Conservation (phyloP, 2,888 invertebrate genomes). For the Epinotia brunnichana region DNA sequence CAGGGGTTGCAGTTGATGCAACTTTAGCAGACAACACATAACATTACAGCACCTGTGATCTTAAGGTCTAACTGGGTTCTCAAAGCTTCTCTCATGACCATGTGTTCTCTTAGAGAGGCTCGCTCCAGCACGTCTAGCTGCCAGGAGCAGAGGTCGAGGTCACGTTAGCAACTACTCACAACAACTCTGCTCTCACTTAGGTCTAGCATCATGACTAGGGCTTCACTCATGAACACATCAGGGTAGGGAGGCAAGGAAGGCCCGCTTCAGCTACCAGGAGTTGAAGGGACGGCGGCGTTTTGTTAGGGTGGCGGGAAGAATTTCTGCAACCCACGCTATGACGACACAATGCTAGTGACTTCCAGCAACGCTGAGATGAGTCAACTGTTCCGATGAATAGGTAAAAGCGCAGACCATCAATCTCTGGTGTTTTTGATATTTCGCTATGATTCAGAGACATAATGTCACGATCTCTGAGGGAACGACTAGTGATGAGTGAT, state of each 20-base stretch:
- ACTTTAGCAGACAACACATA: too few species aligned
- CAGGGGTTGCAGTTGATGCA: conserved; percentile 87
- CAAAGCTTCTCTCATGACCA: conserved; percentile 82
- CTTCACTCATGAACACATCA: conserved; percentile 99
- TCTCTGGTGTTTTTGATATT: too few species aligned
- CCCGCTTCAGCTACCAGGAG: conserved; percentile 96
- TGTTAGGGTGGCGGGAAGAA: too few species aligned
- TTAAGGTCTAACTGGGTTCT: too few species aligned
- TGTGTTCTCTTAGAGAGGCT: conserved; percentile 92
- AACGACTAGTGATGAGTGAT: background rate
- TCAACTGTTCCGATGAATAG: too few species aligned
- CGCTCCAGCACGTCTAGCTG: conserved; percentile 95
- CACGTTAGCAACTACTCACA: conserved; percentile 85
- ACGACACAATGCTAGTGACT: too few species aligned
- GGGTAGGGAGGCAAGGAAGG: conserved; percentile 97
- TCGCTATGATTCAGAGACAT: background rate
- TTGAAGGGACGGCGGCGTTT: conserved; percentile 77
- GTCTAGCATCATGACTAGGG: conserved; percentile 95
- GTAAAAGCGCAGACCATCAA: too few species aligned
- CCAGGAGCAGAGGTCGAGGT: conserved; percentile 88
- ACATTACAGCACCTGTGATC: too few species aligned
- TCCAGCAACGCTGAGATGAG: too few species aligned
- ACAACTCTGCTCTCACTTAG: conserved; percentile 99
- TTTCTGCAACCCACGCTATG: too few species aligned
- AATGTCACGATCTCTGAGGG: conserved; percentile 5